phyloP scores from a whole-genome alignment of 2,888 invertebrate species.

The Amiota communis region DNA sequence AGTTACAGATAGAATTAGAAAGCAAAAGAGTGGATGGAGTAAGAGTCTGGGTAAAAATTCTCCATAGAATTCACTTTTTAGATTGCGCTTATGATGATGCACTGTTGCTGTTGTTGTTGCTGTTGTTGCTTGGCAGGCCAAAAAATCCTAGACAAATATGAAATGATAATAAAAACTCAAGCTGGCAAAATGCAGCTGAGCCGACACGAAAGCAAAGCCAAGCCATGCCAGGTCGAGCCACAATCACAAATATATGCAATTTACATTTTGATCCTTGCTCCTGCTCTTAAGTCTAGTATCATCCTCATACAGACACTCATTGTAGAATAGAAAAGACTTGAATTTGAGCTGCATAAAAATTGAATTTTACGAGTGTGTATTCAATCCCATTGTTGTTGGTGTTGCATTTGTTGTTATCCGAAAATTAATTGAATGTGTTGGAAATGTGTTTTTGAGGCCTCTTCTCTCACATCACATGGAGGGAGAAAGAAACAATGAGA shows the following conservation, averaged over 20 bases:
- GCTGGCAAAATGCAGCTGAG: no score
- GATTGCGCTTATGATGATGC: neutral
- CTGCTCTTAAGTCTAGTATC: no score
- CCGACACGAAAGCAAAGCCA: no score
- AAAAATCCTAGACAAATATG: constrained; percentile 9
- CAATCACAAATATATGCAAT: no score
- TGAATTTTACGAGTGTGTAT: constrained; percentile 21
- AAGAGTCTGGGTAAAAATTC: neutral
- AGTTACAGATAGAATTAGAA: neutral
- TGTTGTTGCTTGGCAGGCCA: constrained; percentile 17
- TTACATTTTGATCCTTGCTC: no score
- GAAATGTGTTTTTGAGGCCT: neutral
- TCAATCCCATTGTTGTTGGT: no score
- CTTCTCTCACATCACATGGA: neutral
- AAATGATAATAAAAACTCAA: no score
- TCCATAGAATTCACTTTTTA: constrained; percentile 10
- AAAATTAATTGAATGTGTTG: constrained; percentile 25
- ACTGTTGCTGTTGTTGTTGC: neutral
- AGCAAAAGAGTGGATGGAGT: no score
- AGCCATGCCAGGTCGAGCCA: no score
- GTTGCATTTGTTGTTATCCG: neutral
- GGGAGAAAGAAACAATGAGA: neutral
- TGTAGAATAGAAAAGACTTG: neutral
- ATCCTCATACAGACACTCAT: no score
- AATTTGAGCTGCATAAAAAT: constrained; percentile 19